phyloP scores from a whole-genome alignment of 2,888 invertebrate species.

The Epinotia ramella region DNA sequence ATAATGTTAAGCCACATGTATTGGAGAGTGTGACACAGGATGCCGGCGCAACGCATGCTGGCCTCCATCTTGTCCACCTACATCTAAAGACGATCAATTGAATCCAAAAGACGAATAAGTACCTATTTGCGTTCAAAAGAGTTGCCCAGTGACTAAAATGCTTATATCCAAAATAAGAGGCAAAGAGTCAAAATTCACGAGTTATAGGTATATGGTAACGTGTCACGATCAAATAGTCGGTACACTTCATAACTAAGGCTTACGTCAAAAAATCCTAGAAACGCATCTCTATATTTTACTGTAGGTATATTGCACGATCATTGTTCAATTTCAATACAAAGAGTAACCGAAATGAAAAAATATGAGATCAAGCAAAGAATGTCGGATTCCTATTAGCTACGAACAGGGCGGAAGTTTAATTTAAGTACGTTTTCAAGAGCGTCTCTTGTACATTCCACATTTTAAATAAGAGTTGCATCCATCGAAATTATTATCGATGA shows the following conservation, averaged over 20 bases:
- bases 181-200: neutral
- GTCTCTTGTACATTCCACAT: neutral
- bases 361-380: neutral
- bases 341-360: neutral
- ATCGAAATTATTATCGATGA: neutral
- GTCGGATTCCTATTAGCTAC: neutral
- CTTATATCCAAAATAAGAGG: neutral
- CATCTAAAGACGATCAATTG: conserved; percentile 40
- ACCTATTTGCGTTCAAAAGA: neutral
- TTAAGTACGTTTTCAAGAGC: neutral
- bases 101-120: neutral
- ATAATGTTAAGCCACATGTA: conserved; percentile 63
- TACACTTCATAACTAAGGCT: neutral
- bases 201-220: neutral
- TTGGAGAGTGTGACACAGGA: conserved; percentile 63
- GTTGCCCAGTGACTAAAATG: neutral
- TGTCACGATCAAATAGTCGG: neutral
- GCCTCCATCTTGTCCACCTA: conserved; percentile 72
- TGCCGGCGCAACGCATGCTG: conserved; percentile 57
- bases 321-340: neutral
- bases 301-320: neutral
- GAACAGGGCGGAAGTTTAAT: neutral
- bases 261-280: neutral
- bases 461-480: neutral
- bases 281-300: neutral